These are phyloP conservation scores for Panagrolaimus sp. DNA, from an alignment of 1,140 invertebrate genomes.

Conservation along the genomic window DNA sequence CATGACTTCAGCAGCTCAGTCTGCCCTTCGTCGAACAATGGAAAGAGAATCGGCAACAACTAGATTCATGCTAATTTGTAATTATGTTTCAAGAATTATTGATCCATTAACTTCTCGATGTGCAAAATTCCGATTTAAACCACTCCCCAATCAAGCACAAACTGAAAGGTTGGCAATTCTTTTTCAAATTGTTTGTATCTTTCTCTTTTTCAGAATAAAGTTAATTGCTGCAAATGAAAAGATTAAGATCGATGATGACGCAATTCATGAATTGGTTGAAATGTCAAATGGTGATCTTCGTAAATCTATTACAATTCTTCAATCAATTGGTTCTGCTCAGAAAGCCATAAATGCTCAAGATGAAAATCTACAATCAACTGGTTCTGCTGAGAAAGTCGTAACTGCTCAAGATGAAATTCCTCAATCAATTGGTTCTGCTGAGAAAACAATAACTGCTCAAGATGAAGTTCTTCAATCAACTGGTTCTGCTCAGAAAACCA, in stretches of 20 bases:
- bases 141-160: conserved; percentile 65
- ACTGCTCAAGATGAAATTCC: no score
- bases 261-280: conserved; percentile 73
- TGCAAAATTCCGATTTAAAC: conserved; percentile 95
- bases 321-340: conserved; percentile 30
- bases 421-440: conserved; percentile 33
- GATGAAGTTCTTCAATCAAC: no score
- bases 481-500: conserved; percentile 60
- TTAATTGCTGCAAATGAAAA: conserved; percentile 77
- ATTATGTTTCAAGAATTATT: conserved; percentile 93
- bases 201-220: conserved; percentile 65
- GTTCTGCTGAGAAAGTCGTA: no score
- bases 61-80: conserved; percentile 94
- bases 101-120: conserved; percentile 94
- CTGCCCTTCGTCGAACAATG: conserved; percentile 91
- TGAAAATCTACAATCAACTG: conserved; percentile 60
- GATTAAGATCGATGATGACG: conserved; percentile 69
- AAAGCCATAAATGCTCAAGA: conserved; percentile 65
- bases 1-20: conserved; percentile 76
- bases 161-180: conserved; percentile 39
- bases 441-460: no score
- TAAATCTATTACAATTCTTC: conserved; percentile 52
- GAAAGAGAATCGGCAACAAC: conserved; percentile 90
- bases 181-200: neutral
- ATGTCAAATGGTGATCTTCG: conserved; percentile 84